Base-by-base conservation (phyloP, 1,140 invertebrate species). In the Bacillus rossius region DNA sequence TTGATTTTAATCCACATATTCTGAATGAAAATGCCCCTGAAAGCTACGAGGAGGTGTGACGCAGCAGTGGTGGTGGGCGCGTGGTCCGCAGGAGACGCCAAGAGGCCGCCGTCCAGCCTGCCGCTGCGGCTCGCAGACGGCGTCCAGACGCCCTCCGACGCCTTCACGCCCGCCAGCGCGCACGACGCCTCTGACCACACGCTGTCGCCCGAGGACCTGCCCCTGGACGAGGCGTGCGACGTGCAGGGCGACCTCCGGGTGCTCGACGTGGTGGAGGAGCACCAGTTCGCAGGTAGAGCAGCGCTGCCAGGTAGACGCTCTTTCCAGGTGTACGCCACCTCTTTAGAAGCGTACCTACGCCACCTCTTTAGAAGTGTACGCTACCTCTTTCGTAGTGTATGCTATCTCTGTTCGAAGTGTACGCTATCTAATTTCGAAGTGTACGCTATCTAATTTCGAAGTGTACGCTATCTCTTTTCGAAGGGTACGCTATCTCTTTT, bases 191-290 rank as follows among this genome's bases (percentile, higher is more conserved):
- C 55, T 2, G 87, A 90, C 65, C 79, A 89, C 64, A 90, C 88
- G 2, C 88, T 88, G 2, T 91, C 88, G 0, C 84, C 87, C 0
- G 88, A 92, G 71, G 89, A 92, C 66, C 72, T 92, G 40, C 89
- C 89, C 0, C 73, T 91, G 13, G 88, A 91, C 72, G 83, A 83
- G 10, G 80, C 40, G 2, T 25, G 23, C 16, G 20, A 37, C 14
- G 25, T 17, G 29, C 75, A 82, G 65, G 74, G 80, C 56, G 74
- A 75, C 59, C 71, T 72, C 10, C 71, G 56, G 65, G 74, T 34
- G 62, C 63, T 26, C 47, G 54, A 61, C 22, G 53, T 57, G 23
- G 45, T 14, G 3, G 13, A 16, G 17, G 47, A 2, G 3, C 17
- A 19, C 20, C 4, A 26, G 47, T 25, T 26, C 20, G 7, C 20